Evolutionary conservation across 2,888 invertebrate species (phyloP).

Genomic region (Myathropa florea): DNA sequence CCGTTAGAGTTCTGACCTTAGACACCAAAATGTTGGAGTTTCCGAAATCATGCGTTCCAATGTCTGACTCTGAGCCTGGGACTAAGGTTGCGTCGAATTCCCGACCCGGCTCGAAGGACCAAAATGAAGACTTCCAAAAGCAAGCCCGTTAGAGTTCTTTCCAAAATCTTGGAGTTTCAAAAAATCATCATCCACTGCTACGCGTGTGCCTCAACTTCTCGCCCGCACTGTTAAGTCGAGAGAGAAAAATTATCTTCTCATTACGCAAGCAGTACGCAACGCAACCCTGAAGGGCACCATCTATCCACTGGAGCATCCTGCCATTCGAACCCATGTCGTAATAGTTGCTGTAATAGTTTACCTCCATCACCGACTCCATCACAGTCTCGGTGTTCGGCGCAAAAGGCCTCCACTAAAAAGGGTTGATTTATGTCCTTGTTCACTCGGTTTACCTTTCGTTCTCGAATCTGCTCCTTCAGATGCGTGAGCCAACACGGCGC

Average conservation of each 20-base stretch:
- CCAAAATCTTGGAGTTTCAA: no score
- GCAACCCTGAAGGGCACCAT: not conserved
- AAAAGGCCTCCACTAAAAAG: slow-evolving; percentile 29
- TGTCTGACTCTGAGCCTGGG: no score
- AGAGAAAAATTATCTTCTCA: slow-evolving; percentile 61
- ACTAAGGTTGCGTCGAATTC: no score
- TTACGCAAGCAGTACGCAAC: slow-evolving; percentile 54
- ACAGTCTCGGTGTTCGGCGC: not conserved
- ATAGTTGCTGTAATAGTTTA: slow-evolving; percentile 60
- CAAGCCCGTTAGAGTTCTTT: no score
- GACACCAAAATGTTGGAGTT: no score
- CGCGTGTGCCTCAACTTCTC: not conserved
- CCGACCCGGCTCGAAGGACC: no score
- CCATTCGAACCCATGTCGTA: slow-evolving; percentile 24
- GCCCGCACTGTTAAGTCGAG: slow-evolving; percentile 5
- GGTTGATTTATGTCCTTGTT: slow-evolving; percentile 69
- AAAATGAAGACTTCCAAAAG: no score
- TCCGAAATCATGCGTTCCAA: no score
- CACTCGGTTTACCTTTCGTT: slow-evolving; percentile 45
- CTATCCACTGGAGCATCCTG: not conserved
- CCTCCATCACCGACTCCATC: slow-evolving; percentile 13
- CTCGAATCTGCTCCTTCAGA: slow-evolving; percentile 1
- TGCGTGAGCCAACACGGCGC: slow-evolving; percentile 6
- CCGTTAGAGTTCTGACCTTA: no score
- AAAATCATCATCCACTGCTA: not conserved